These are phyloP conservation scores for Muscicapa adusta DNA, from an alignment of 2,113 vertebrate species.

Conservation along the genomic window DNA sequence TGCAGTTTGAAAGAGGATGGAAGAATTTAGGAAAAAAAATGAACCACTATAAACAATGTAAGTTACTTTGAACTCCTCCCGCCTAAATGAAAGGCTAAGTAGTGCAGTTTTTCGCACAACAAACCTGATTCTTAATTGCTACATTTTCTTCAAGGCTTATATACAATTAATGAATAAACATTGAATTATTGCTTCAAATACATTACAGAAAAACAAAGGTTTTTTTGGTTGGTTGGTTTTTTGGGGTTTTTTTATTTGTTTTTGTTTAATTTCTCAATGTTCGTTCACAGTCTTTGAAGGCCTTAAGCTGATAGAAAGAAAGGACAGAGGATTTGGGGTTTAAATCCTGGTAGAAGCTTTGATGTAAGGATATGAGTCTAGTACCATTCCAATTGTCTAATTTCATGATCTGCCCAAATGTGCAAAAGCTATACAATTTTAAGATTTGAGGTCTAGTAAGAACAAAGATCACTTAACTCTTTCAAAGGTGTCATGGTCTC, in stretches of 20 bases:
- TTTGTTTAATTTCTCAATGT: neutral
- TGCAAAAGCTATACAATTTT: neutral
- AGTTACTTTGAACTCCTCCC: neutral
- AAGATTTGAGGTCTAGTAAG: neutral
- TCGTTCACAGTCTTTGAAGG: neutral
- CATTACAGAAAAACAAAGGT: neutral
- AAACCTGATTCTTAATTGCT: neutral
- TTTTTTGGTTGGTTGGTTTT: neutral
- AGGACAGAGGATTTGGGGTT: neutral
- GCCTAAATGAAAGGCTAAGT: neutral
- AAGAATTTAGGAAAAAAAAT: neutral
- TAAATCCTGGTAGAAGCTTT: neutral
- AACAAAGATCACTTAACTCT: neutral
- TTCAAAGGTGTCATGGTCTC: neutral
- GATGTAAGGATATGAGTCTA: neutral
- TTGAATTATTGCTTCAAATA: neutral
- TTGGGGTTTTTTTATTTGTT: too few species aligned
- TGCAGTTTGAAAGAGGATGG: neutral
- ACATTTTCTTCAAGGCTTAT: neutral
- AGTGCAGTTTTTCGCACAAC: neutral
- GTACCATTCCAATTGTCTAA: neutral
- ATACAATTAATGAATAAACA: neutral
- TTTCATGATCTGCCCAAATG: neutral
- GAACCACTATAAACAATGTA: neutral
- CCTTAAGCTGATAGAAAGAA: neutral